phyloP scores from a whole-genome alignment of 1,140 invertebrate genomes.

The Magallana ariakensis region DNA sequence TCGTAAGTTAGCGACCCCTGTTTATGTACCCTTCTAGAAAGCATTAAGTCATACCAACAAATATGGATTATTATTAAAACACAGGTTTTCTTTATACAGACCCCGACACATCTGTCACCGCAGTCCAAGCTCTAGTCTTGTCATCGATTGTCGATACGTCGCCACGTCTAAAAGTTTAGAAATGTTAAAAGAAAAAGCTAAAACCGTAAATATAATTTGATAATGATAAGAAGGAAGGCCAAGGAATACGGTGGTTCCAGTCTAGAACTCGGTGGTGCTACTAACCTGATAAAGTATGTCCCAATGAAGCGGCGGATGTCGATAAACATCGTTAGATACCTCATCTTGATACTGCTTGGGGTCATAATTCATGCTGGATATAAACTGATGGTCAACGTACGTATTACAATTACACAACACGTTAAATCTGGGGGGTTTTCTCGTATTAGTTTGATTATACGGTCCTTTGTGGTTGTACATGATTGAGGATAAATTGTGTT shows the following conservation, averaged over 20 bases:
- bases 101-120: neutral
- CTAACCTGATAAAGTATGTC: conserved; percentile 36
- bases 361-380: conserved; percentile 47
- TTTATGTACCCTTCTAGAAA: too few relatives aligned
- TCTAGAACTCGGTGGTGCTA: conserved; percentile 49
- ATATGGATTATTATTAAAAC: neutral
- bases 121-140: neutral
- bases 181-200: neutral
- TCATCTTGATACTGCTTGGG: conserved; percentile 47
- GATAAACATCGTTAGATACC: conserved; percentile 51
- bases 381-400: conserved; percentile 46
- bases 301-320: conserved; percentile 44
- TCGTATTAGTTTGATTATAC: too few relatives aligned
- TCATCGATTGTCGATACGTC: neutral
- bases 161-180: conserved; percentile 4
- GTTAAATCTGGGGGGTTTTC: too few relatives aligned
- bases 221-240: conserved; percentile 47
- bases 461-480: too few relatives aligned
- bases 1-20: too few relatives aligned
- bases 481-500: too few relatives aligned
- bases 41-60: too few relatives aligned
- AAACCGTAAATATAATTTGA: conserved; percentile 26
- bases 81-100: neutral
- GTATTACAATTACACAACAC: neutral
- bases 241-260: conserved; percentile 38